phyloP scores from a whole-genome alignment of 2,888 invertebrate genomes.

The Orthonevra nobilis region DNA sequence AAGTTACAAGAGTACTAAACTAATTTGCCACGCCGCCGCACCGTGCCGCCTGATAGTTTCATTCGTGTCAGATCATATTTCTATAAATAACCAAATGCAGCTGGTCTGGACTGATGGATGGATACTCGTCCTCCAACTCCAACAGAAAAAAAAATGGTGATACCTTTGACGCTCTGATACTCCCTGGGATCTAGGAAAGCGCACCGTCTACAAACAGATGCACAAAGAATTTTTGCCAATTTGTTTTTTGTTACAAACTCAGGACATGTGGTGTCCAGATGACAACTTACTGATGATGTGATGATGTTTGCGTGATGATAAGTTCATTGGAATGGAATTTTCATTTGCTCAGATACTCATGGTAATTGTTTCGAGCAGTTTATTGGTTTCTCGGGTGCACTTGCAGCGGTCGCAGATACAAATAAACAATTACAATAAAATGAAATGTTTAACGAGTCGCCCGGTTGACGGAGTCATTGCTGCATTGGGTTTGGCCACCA shows the following conservation, averaged over 20 bases:
- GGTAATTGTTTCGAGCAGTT: conserved; percentile 55
- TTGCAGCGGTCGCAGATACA: conserved; percentile 47
- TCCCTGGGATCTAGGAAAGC: conserved; percentile 22
- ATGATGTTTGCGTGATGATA: conserved; percentile 63
- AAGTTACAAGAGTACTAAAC: conserved; percentile 45
- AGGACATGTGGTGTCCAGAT: conserved; percentile 60
- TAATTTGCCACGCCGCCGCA: conserved; percentile 50
- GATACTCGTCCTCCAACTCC: conserved; percentile 7
- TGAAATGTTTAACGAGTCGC: conserved; percentile 46
- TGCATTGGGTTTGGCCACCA: conserved; percentile 25
- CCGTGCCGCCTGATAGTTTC: conserved; percentile 10
- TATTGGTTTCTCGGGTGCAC: conserved; percentile 53
- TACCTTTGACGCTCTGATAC: conserved; percentile 30
- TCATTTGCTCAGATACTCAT: conserved; percentile 44
- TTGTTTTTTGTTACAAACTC: too few species aligned
- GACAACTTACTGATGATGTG: conserved; percentile 43
- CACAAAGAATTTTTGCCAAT: conserved; percentile 28
- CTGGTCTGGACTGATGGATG: conserved; percentile 33
- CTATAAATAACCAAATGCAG: conserved; percentile 63
- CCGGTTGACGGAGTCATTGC: not conserved
- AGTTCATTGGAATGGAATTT: conserved; percentile 64
- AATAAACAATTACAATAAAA: conserved; percentile 57
- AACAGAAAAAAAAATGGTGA: conserved; percentile 57
- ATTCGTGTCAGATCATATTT: conserved; percentile 54
- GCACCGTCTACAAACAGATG: conserved; percentile 55